These are phyloP conservation scores for Fissipunctia ypsillon DNA, from an alignment of 2,888 invertebrate genomes.

Conservation along the genomic window DNA sequence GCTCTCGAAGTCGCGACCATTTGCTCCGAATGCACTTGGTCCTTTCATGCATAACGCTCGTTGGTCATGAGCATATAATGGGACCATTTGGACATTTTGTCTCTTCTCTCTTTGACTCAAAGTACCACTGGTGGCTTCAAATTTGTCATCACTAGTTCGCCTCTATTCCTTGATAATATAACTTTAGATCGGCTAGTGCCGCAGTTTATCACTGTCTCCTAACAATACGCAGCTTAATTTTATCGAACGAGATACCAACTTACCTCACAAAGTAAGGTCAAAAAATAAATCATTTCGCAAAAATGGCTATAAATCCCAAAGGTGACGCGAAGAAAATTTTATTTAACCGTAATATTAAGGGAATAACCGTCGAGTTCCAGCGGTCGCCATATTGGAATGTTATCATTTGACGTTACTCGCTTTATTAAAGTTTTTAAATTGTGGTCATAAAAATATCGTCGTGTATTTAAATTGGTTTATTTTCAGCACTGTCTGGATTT, in stretches of 20 bases:
- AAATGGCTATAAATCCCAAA: slow-evolving; percentile 56
- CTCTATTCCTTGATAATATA: slow-evolving; percentile 15
- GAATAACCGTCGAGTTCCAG: slow-evolving; percentile 44
- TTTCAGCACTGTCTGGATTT: slow-evolving; percentile 30
- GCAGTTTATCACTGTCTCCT: slow-evolving; percentile 52
- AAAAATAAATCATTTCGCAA: slow-evolving; percentile 55
- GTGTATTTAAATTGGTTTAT: slow-evolving; percentile 50
- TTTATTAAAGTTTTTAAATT: slow-evolving; percentile 56
- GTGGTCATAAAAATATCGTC: slow-evolving; percentile 26
- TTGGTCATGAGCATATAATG: background rate
- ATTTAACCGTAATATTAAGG: slow-evolving; percentile 61
- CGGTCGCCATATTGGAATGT: slow-evolving; percentile 60
- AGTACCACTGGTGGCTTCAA: too few species aligned
- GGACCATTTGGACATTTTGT: too few species aligned
- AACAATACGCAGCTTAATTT: slow-evolving; percentile 60
- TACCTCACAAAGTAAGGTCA: slow-evolving; percentile 55
- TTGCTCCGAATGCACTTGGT: background rate
- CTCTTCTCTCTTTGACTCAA: background rate
- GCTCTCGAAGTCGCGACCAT: background rate
- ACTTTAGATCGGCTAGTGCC: slow-evolving; percentile 24
- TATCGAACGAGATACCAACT: slow-evolving; percentile 60
- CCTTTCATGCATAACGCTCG: background rate
- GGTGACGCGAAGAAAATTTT: slow-evolving; percentile 59
- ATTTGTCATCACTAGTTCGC: slow-evolving; percentile 26
- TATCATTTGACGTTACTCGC: slow-evolving; percentile 50